Evolutionary conservation across 2,113 vertebrate genomes (phyloP).

Genomic region (Ptyas mucosa): DNA sequence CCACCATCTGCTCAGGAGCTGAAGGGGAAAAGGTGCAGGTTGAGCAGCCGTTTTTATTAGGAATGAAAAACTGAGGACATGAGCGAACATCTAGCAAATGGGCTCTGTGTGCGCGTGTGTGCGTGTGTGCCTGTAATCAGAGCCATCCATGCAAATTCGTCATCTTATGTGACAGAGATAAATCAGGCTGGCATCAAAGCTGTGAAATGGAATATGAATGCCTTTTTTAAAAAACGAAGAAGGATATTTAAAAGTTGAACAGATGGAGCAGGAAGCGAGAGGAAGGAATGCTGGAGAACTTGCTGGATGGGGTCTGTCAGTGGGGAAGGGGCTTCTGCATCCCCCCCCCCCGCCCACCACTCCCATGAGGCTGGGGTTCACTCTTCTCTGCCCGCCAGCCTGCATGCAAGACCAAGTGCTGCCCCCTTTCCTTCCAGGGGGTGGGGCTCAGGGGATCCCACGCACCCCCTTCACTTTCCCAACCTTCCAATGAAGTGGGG

Average conservation of each 20-base stretch:
- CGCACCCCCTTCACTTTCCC: neutral
- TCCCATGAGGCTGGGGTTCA: neutral
- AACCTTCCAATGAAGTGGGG: neutral
- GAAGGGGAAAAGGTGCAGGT: neutral
- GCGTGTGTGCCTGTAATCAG: neutral
- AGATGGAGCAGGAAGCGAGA: neutral
- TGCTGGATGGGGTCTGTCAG: neutral
- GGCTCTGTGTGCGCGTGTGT: neutral
- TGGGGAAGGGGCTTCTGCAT: neutral
- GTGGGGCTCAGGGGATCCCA: neutral
- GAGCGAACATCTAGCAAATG: neutral
- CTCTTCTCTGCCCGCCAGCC: neutral
- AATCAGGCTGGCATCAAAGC: neutral
- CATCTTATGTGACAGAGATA: neutral
- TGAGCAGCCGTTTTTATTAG: neutral
- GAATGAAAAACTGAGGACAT: neutral
- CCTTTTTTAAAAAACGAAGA: neutral
- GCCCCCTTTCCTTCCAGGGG: neutral
- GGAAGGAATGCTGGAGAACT: neutral
- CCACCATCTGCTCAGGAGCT: neutral
- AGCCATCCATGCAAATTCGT: neutral
- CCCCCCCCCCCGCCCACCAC: too few species aligned
- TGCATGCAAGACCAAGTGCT: neutral
- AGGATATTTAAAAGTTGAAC: neutral
- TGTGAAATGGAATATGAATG: neutral